Percentiles rank a stretch among this genome's conserved stretches.
Conservation (phyloP, 2,797 vertebrate species). For the Nannoperca obscura region DNA sequence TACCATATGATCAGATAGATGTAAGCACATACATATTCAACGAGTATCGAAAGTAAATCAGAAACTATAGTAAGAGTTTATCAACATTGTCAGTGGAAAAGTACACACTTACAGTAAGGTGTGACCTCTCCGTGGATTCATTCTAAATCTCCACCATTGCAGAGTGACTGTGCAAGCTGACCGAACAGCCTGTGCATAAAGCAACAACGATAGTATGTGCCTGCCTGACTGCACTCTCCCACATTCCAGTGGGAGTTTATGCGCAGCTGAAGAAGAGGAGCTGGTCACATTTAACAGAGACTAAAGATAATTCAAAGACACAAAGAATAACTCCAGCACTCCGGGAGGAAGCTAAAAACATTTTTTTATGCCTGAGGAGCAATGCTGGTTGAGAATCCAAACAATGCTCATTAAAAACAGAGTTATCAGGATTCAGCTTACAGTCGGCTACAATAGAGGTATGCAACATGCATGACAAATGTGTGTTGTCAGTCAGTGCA, state of each 20-base stretch:
- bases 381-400: not conserved
- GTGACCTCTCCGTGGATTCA: constrained; percentile 32
- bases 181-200: constrained; percentile 41
- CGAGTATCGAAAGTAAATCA: not conserved
- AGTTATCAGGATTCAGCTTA: constrained; percentile 17
- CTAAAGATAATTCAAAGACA: constrained; percentile 21
- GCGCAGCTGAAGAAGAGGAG: constrained; percentile 48
- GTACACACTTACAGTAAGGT: constrained; percentile 14
- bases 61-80: not conserved
- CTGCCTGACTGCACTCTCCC: constrained; percentile 63
- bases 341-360: not conserved
- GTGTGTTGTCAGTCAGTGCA: constrained; percentile 8
- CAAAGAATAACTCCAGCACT: constrained; percentile 10
- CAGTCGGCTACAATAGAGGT: not conserved
- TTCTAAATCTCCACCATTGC: constrained; percentile 24
- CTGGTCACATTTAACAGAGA: constrained; percentile 28
- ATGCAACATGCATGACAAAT: constrained; percentile 23
- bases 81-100: constrained; percentile 19
- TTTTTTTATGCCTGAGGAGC: not conserved
- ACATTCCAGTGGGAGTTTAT: constrained; percentile 53
- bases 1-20: not conserved
- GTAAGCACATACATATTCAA: no score
- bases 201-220: constrained; percentile 46
- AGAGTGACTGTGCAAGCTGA: constrained; percentile 25
- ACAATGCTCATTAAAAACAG: not conserved